A percentile compares a stretch with the other conserved stretches of the same genome.
These are phyloP conservation scores for Euwallacea similis DNA, from an alignment of 1,140 invertebrate species.

Conservation along the genomic window DNA sequence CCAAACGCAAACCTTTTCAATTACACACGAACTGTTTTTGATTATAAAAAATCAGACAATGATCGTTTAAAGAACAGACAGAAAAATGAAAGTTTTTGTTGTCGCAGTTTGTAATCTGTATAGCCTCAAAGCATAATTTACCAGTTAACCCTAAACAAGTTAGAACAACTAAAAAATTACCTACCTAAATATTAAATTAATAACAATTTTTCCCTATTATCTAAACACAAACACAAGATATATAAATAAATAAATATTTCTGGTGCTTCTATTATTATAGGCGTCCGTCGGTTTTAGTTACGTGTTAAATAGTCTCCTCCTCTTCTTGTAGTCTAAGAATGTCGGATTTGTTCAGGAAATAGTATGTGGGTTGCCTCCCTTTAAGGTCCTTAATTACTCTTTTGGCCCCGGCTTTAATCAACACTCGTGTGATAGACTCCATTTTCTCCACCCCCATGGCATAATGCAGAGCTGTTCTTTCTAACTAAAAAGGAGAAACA, in stretches of 20 bases:
- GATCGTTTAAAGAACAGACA: too few species aligned
- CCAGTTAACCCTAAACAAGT: too few species aligned
- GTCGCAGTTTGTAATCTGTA: too few species aligned
- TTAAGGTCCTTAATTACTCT: slow-evolving; percentile 82
- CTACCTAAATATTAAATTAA: neutral
- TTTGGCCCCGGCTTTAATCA: slow-evolving; percentile 81
- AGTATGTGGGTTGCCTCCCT: slow-evolving; percentile 86
- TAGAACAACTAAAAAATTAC: neutral
- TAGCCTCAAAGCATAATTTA: too few species aligned
- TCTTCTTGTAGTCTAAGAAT: slow-evolving; percentile 82
- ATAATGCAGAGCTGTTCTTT: slow-evolving; percentile 83
- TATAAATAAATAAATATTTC: too few species aligned
- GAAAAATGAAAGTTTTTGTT: too few species aligned
- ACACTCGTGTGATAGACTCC: slow-evolving; percentile 74
- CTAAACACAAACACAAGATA: too few species aligned
- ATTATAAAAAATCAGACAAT: too few species aligned
- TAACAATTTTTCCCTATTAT: neutral
- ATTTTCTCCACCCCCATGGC: slow-evolving; percentile 86
- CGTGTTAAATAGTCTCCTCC: slow-evolving; percentile 62
- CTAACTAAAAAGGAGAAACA: slow-evolving; percentile 64
- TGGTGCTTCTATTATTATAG: neutral
- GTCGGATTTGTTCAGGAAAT: slow-evolving; percentile 89
- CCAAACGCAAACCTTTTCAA: too few species aligned
- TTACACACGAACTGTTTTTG: too few species aligned
- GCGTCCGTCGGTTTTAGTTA: neutral